Percentiles rank a stretch among this genome's conserved stretches.
phyloP scores from a whole-genome alignment of 2,888 invertebrate species.

The Sphaerophoria rueppellii region DNA sequence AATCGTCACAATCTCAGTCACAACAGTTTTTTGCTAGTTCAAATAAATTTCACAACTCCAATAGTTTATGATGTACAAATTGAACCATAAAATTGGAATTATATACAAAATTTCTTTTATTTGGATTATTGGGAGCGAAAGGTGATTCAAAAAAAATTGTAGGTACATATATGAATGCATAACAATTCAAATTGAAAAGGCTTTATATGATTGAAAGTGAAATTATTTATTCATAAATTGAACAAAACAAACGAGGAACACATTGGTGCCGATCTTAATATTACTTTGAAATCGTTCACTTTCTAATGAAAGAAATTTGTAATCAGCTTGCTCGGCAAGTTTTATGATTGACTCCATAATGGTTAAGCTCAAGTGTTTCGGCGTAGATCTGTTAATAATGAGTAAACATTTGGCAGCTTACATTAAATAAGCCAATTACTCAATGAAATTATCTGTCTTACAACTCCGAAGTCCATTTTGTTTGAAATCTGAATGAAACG shows the following conservation, averaged over 20 bases:
- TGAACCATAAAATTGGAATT: slow-evolving; percentile 4
- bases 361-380: not conserved
- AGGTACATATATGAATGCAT: slow-evolving; percentile 8
- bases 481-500: slow-evolving; percentile 24
- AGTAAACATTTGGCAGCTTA: not conserved
- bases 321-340: not conserved
- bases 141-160: slow-evolving; percentile 13
- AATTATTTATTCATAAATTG: slow-evolving; percentile 37
- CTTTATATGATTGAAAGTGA: slow-evolving; percentile 45
- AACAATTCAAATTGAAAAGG: slow-evolving; percentile 11
- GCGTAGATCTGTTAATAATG: not conserved
- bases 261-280: slow-evolving; percentile 22
- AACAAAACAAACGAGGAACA: slow-evolving; percentile 30
- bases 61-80: not conserved
- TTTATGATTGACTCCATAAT: not conserved
- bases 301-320: slow-evolving; percentile 43
- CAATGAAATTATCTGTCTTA: slow-evolving; percentile 29
- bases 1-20: not conserved
- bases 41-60: slow-evolving; percentile 3
- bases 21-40: not conserved
- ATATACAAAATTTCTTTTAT: not conserved
- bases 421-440: not conserved
- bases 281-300: slow-evolving; percentile 29
- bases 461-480: slow-evolving; percentile 7
- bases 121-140: slow-evolving; percentile 32